These are phyloP conservation scores for Graptemys geographica DNA, from an alignment of 2,797 vertebrate species.

Conservation along the genomic window DNA sequence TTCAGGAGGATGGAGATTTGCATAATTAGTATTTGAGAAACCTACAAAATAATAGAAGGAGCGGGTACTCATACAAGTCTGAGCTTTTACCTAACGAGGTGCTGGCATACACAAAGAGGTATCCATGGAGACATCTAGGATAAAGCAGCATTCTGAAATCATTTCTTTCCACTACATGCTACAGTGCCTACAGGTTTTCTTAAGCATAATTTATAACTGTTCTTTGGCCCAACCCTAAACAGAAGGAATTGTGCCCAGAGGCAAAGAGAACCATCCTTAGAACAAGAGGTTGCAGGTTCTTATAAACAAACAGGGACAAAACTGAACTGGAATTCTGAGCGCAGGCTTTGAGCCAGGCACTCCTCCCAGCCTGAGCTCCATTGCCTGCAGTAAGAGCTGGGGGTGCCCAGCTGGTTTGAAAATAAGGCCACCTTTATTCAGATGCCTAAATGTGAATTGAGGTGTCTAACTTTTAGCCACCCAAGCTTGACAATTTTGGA, in stretches of 20 bases:
- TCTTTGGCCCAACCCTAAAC: slow-evolving; percentile 38
- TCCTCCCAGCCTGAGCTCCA: not conserved
- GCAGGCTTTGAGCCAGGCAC: not conserved
- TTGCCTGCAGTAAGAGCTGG: not conserved
- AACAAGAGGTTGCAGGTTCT: not conserved
- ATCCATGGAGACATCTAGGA: slow-evolving; percentile 72
- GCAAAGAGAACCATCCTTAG: not conserved
- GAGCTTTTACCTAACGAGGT: slow-evolving; percentile 54
- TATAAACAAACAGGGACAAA: not conserved
- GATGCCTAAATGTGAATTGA: not conserved
- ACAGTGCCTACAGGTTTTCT: slow-evolving; percentile 65
- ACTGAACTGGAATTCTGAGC: not conserved
- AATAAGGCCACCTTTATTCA: not conserved
- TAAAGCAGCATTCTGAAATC: slow-evolving; percentile 36
- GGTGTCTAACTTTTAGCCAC: not conserved
- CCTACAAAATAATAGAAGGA: slow-evolving; percentile 34
- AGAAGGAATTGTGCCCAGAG: slow-evolving; percentile 29
- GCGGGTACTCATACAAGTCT: slow-evolving; percentile 1
- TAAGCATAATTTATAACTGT: slow-evolving; percentile 43
- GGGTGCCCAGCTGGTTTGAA: not conserved
- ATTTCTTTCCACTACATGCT: slow-evolving; percentile 48
- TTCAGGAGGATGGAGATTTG: slow-evolving; percentile 42
- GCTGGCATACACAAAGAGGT: slow-evolving; percentile 54
- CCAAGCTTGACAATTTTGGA: not conserved
- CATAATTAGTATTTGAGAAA: slow-evolving; percentile 60